Evolutionary conservation across 2,113 vertebrate species (phyloP).

Genomic region (Nothoprocta perdicaria): DNA sequence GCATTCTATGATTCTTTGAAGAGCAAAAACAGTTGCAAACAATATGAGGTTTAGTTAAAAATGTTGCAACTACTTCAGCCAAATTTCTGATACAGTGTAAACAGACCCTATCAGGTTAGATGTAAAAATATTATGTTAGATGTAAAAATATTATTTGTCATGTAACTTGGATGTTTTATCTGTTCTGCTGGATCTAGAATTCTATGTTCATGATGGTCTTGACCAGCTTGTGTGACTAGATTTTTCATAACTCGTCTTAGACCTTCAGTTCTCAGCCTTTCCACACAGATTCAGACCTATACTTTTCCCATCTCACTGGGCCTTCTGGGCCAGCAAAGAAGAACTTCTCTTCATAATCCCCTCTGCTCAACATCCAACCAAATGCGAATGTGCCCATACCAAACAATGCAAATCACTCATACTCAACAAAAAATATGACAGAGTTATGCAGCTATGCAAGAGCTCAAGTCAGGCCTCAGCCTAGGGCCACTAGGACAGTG

Average conservation of each 20-base stretch:
- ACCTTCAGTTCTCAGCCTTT: background rate
- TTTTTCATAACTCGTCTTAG: background rate
- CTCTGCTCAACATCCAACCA: rapidly evolving
- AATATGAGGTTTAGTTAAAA: background rate
- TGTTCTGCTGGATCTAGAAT: background rate
- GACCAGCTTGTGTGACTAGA: background rate
- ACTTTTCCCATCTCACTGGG: background rate
- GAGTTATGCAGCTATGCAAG: background rate
- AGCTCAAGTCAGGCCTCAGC: background rate
- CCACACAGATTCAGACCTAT: background rate
- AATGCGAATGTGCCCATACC: background rate
- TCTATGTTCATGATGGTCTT: background rate
- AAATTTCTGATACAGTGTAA: background rate
- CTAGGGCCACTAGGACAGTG: background rate
- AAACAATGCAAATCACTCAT: background rate
- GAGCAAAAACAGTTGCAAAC: background rate
- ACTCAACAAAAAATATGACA: background rate
- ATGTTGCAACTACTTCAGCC: background rate
- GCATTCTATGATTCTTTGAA: too few relatives aligned
- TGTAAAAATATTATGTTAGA: background rate
- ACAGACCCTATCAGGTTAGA: background rate
- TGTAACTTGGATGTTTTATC: background rate
- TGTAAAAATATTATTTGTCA: background rate
- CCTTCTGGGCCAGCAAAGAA: background rate
- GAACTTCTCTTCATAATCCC: background rate